Percentiles rank a stretch among this genome's conserved stretches.
These are phyloP conservation scores for Aphidius gifuensis DNA, from an alignment of 1,140 invertebrate genomes.

Conservation along the genomic window DNA sequence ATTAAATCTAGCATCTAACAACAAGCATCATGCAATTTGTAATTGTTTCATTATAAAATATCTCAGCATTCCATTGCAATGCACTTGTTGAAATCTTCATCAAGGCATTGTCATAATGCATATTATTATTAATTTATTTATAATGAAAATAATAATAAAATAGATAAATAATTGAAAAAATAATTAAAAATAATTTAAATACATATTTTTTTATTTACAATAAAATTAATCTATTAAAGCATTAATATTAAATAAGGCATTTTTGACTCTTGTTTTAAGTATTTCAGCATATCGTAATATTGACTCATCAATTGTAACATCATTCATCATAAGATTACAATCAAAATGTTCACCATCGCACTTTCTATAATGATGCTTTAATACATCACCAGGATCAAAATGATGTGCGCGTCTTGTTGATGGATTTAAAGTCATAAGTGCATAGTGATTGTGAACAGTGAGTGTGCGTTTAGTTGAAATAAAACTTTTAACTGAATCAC, in stretches of 20 bases:
- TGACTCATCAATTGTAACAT: constrained; percentile 39
- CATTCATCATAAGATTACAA: constrained; percentile 43
- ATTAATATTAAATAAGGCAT: constrained; percentile 32
- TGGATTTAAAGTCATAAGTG: constrained; percentile 60
- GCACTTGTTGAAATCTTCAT: no score
- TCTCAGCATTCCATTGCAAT: no score
- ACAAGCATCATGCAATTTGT: no score
- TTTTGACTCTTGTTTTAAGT: constrained; percentile 39
- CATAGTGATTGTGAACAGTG: constrained; percentile 74
- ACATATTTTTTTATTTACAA: constrained; percentile 18
- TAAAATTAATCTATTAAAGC: constrained; percentile 25
- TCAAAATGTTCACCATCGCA: constrained; percentile 45
- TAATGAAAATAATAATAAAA: no score
- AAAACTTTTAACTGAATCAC: constrained; percentile 70
- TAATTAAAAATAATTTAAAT: no score
- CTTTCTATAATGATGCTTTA: constrained; percentile 46
- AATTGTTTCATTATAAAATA: no score
- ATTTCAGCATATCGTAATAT: constrained; percentile 40
- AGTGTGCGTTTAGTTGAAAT: constrained; percentile 63
- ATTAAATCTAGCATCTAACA: no score
- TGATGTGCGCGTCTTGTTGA: constrained; percentile 55
- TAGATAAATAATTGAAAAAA: no score
- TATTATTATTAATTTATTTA: no score
- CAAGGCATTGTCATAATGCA: no score
- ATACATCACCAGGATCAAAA: constrained; percentile 41